These are phyloP conservation scores for Lepus americanus DNA, from an alignment of 2,113 vertebrate species.

Conservation along the genomic window DNA sequence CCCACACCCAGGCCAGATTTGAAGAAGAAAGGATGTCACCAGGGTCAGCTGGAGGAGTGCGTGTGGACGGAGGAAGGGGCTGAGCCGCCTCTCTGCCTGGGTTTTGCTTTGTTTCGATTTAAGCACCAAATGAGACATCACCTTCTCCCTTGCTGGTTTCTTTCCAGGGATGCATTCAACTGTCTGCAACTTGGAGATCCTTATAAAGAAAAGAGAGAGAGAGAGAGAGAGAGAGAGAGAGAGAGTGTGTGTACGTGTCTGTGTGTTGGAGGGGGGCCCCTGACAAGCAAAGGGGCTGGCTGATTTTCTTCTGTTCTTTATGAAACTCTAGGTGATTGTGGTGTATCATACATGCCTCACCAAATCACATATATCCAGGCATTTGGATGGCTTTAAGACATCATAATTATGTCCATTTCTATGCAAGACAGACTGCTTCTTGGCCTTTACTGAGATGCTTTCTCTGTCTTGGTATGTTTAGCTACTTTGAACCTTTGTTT, in stretches of 20 bases:
- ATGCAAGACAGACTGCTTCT: neutral
- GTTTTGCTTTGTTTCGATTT: conserved; percentile 22
- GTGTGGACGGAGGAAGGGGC: conserved; percentile 26
- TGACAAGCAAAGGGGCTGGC: neutral
- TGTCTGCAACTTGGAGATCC: neutral
- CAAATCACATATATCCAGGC: neutral
- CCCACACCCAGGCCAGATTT: neutral
- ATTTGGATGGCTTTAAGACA: neutral
- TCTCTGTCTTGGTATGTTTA: neutral
- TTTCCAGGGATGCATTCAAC: neutral
- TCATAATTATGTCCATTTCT: neutral
- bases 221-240: no score
- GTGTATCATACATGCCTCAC: neutral
- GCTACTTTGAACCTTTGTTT: neutral
- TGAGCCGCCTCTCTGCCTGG: neutral
- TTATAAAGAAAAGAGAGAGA: neutral
- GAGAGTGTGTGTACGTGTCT: neutral
- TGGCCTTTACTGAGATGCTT: neutral
- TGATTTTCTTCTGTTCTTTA: neutral
- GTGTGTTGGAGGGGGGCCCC: neutral
- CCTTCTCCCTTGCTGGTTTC: neutral
- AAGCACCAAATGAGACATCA: neutral
- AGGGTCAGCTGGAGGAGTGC: neutral
- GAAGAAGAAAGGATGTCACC: conserved; percentile 34
- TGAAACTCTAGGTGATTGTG: neutral